Percentiles rank a stretch among this genome's conserved stretches.
These are phyloP conservation scores for Norana najaformis DNA, from an alignment of 2,888 invertebrate species.

Conservation along the genomic window DNA sequence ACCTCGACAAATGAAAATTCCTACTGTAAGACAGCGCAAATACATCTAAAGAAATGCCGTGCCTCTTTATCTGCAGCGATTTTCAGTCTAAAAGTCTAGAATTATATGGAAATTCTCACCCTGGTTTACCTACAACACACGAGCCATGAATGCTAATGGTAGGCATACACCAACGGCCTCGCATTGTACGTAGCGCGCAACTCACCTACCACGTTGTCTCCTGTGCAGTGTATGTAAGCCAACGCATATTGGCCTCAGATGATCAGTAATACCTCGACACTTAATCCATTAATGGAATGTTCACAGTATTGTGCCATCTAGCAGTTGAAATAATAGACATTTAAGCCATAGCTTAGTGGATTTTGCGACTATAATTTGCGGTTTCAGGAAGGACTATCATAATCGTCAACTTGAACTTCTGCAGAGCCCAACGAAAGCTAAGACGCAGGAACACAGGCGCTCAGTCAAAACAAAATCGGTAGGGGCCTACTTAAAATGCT, in stretches of 20 bases:
- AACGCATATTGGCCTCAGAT: not conserved
- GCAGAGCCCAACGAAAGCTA: too few species aligned
- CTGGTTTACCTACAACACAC: not conserved
- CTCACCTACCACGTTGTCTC: not conserved
- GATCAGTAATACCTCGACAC: not conserved
- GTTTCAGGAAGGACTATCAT: not conserved
- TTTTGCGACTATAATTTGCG: not conserved
- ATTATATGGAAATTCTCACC: conserved; percentile 2
- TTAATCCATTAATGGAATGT: not conserved
- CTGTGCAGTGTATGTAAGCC: not conserved
- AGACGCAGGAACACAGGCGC: not conserved
- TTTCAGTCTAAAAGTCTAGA: conserved; percentile 18
- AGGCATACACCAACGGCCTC: not conserved
- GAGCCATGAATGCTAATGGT: conserved; percentile 13
- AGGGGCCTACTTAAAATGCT: too few species aligned
- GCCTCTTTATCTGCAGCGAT: not conserved
- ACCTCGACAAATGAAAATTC: not conserved
- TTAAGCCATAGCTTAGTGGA: not conserved
- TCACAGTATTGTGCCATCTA: not conserved
- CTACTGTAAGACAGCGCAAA: not conserved
- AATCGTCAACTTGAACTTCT: too few species aligned
- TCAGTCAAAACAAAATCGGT: too few species aligned
- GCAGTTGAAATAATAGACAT: not conserved
- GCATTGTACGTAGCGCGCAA: not conserved
- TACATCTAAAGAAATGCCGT: not conserved